phyloP scores from a whole-genome alignment of 2,797 vertebrate species.

The Lerista edwardsae region DNA sequence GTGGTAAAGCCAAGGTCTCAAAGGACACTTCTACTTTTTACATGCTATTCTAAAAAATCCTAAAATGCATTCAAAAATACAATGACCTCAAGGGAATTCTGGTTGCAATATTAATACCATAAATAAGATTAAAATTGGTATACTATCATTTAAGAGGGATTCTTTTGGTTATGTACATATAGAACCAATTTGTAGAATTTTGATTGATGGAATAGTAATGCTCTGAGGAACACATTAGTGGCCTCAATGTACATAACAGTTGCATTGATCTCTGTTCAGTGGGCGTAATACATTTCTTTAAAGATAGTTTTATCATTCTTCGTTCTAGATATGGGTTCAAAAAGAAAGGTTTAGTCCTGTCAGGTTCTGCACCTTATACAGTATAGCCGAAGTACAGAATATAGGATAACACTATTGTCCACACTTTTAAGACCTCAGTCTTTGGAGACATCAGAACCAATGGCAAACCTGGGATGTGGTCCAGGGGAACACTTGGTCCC shows the following conservation, averaged over 20 bases:
- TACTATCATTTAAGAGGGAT: constrained; percentile 10
- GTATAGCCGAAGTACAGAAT: no score
- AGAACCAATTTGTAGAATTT: constrained; percentile 14
- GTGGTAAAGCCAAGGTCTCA: neutral
- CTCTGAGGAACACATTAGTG: neutral
- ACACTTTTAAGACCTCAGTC: neutral
- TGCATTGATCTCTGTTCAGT: constrained; percentile 13
- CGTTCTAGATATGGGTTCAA: neutral
- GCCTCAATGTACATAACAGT: neutral
- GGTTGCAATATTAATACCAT: constrained; percentile 18
- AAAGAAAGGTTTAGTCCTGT: neutral
- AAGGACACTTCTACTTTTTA: neutral
- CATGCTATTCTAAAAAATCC: neutral
- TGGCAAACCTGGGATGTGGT: no score
- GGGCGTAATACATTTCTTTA: neutral
- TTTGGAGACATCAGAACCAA: neutral
- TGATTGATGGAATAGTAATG: neutral
- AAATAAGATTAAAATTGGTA: constrained; percentile 17
- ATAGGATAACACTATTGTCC: neutral
- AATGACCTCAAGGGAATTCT: constrained; percentile 2
- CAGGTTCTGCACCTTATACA: neutral
- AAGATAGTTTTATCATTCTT: neutral
- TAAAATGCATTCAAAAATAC: constrained; percentile 21
- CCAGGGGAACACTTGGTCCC: no score
- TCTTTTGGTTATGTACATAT: neutral